Percentiles rank a stretch among this genome's conserved stretches.
Conservation (phyloP, 37 sponge, comb jelly and placozoan species). For the Halichondria panicea region DNA sequence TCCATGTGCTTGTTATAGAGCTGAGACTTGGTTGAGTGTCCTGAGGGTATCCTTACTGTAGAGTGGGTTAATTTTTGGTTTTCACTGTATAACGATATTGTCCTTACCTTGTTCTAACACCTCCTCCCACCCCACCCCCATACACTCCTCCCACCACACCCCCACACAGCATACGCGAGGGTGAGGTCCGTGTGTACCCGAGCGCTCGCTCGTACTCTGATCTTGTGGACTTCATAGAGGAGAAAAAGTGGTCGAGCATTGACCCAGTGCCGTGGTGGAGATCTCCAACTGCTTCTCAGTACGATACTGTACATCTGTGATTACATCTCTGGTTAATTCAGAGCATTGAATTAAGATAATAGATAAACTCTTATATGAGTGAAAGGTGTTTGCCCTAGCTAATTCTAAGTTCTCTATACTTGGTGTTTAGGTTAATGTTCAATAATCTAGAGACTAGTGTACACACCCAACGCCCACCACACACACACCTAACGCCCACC, state of each 20-base stretch:
- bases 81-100: too few relatives aligned
- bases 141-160: neutral
- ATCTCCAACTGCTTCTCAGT: conserved; percentile 57
- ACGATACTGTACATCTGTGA: neutral
- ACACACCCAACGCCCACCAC: neutral
- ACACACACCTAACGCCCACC: neutral
- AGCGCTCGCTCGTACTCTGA: neutral
- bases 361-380: neutral
- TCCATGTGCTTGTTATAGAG: too few relatives aligned
- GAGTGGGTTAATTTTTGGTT: too few relatives aligned
- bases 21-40: too few relatives aligned
- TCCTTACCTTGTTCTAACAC: neutral
- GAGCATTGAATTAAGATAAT: neutral
- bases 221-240: conserved; percentile 27
- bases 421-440: neutral
- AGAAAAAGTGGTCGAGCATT: conserved; percentile 24
- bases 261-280: conserved; percentile 56
- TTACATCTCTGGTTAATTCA: neutral
- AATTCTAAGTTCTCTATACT: neutral
- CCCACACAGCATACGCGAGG: conserved; percentile 45
- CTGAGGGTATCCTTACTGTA: too few relatives aligned
- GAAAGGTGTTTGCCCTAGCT: neutral
- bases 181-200: conserved; percentile 29
- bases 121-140: neutral
- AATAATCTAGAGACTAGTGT: neutral